These are phyloP conservation scores for Drosophila subsilvestris DNA, from an alignment of 2,888 invertebrate genomes.

Conservation along the genomic window DNA sequence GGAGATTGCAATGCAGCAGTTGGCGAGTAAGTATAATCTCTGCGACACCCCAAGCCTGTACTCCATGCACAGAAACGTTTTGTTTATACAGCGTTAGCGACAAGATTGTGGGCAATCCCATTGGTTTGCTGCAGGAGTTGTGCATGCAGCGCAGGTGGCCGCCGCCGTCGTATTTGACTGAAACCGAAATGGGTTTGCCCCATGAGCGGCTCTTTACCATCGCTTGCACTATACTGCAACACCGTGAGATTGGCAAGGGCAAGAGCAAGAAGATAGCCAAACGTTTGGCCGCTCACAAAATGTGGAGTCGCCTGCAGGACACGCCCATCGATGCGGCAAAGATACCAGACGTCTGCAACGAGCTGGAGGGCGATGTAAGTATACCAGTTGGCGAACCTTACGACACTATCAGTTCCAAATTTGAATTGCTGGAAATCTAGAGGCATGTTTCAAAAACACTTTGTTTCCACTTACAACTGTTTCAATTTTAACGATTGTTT, in stretches of 20 bases:
- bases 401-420: constrained; percentile 29
- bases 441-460: no score
- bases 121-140: constrained; percentile 97
- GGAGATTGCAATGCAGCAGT: constrained; percentile 72
- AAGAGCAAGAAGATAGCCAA: constrained; percentile 99
- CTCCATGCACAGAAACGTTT: background rate
- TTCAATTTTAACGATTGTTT: no score
- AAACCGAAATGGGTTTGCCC: constrained; percentile 88
- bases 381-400: constrained; percentile 35
- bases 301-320: constrained; percentile 94
- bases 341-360: constrained; percentile 87
- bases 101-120: constrained; percentile 95
- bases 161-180: constrained; percentile 96
- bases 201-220: constrained; percentile 98
- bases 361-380: constrained; percentile 88
- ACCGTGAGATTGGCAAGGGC: constrained; percentile 93
- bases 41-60: background rate
- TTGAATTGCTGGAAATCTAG: constrained; percentile 42
- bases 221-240: constrained; percentile 93
- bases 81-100: constrained; percentile 86
- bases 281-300: constrained; percentile 96
- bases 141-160: constrained; percentile 98
- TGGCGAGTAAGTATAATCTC: constrained; percentile 76
- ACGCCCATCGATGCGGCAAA: constrained; percentile 89
- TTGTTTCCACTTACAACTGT: no score